phyloP scores from a whole-genome alignment of 1,140 invertebrate species.

The Colletes latitarsis region DNA sequence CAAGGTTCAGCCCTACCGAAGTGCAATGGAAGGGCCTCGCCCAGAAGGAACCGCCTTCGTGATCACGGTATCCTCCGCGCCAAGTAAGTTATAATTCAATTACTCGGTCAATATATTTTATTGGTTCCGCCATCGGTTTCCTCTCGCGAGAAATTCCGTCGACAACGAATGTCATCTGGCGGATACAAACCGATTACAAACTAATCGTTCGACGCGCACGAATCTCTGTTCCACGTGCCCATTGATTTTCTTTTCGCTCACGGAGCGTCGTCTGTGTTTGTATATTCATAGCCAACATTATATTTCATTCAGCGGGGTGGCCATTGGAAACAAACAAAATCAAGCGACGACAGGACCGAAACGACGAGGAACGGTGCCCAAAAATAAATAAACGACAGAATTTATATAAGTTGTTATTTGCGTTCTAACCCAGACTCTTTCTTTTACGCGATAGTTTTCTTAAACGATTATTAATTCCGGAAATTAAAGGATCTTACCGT shows the following conservation, averaged over 20 bases:
- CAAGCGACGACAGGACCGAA: too few species aligned
- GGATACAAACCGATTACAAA: constrained; percentile 26
- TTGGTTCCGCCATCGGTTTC: constrained; percentile 7
- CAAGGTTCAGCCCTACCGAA: constrained; percentile 84
- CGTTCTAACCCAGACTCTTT: too few species aligned
- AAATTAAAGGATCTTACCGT: too few species aligned
- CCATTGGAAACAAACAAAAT: too few species aligned
- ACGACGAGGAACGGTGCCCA: too few species aligned
- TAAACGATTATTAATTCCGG: too few species aligned
- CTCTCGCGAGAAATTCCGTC: constrained; percentile 56
- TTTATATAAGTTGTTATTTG: too few species aligned
- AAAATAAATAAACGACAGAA: too few species aligned
- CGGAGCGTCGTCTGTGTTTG: background rate
- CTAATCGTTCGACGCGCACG: background rate
- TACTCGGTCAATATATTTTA: constrained; percentile 38
- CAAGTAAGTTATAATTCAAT: constrained; percentile 82
- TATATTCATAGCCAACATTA: background rate
- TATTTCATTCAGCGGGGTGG: too few species aligned
- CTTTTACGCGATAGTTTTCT: too few species aligned
- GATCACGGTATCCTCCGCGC: constrained; percentile 85
- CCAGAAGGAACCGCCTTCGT: constrained; percentile 85
- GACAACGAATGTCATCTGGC: constrained; percentile 45
- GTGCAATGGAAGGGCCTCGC: constrained; percentile 86
- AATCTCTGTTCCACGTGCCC: constrained; percentile 17
- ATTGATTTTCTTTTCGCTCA: background rate